These are phyloP conservation scores for Monopterus albus DNA, from an alignment of 2,113 vertebrate species.

Conservation along the genomic window DNA sequence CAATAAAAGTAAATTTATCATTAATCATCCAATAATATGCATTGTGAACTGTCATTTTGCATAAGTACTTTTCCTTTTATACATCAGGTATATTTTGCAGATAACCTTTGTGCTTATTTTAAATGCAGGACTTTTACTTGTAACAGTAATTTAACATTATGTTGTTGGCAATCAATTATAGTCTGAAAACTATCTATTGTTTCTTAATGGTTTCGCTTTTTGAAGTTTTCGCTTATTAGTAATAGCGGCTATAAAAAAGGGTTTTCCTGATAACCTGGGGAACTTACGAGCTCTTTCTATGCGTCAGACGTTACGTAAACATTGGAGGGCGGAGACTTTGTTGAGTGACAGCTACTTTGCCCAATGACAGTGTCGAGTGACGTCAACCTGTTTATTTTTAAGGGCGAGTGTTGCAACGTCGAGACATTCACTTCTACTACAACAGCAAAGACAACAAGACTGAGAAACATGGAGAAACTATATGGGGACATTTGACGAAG, in stretches of 20 bases:
- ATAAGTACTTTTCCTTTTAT: too few species aligned
- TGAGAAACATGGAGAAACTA: slow-evolving; percentile 62
- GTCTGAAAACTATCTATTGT: too few species aligned
- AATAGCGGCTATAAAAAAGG: too few species aligned
- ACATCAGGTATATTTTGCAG: too few species aligned
- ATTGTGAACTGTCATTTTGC: too few species aligned
- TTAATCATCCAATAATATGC: too few species aligned
- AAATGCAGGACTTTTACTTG: too few species aligned
- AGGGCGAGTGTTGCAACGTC: not conserved
- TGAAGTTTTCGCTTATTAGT: too few species aligned
- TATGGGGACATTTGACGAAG: slow-evolving; percentile 43
- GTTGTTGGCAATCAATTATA: too few species aligned
- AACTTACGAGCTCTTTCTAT: slow-evolving; percentile 66
- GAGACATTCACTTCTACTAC: slow-evolving; percentile 26
- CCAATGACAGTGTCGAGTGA: slow-evolving; percentile 33
- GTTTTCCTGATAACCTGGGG: not conserved
- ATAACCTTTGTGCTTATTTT: too few species aligned
- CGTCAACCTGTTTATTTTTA: slow-evolving; percentile 36
- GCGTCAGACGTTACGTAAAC: slow-evolving; percentile 49
- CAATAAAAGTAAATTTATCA: too few species aligned
- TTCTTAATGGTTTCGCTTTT: not conserved
- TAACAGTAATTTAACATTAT: too few species aligned
- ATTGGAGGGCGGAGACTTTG: rapidly evolving
- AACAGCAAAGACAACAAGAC: slow-evolving; percentile 12
- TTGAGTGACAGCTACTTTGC: not conserved